These are phyloP conservation scores for Sminthurides bifidus DNA, from an alignment of 1,140 invertebrate species.

Conservation along the genomic window DNA sequence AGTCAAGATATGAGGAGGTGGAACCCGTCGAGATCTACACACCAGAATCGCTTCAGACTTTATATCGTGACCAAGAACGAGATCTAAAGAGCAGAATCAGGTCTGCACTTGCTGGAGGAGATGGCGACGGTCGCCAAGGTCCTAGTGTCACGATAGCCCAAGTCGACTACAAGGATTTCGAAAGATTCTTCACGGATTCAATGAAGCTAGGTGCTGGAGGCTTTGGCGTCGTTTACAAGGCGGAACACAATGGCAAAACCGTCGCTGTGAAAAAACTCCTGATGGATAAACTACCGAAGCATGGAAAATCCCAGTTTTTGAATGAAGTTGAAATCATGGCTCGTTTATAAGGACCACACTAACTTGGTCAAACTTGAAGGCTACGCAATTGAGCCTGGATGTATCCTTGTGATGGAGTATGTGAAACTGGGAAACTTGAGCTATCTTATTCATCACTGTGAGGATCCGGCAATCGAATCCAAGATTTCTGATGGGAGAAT, in stretches of 20 bases:
- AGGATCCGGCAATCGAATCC: constrained; percentile 8
- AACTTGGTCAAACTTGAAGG: constrained; percentile 1
- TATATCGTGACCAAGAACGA: too few species aligned
- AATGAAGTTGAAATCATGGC: constrained; percentile 15
- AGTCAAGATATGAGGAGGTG: too few species aligned
- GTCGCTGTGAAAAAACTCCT: constrained; percentile 17
- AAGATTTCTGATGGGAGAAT: constrained; percentile 14
- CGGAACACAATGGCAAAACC: background rate
- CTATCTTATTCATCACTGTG: constrained; percentile 8
- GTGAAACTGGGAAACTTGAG: constrained; percentile 12
- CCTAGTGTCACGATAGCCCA: background rate
- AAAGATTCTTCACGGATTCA: background rate
- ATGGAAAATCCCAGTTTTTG: background rate
- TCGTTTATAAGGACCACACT: background rate
- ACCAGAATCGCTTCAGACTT: too few species aligned
- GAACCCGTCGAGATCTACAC: too few species aligned
- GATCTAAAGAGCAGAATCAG: too few species aligned
- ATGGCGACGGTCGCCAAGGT: background rate
- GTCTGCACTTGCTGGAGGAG: too few species aligned
- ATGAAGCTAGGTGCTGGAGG: constrained; percentile 7
- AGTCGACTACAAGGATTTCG: background rate
- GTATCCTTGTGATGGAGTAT: constrained; percentile 10
- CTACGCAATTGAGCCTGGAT: background rate
- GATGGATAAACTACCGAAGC: background rate
- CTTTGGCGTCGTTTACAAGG: constrained; percentile 17